These are phyloP conservation scores for Trachymyrmex cornetzi DNA, from an alignment of 1,140 invertebrate genomes.

Conservation along the genomic window DNA sequence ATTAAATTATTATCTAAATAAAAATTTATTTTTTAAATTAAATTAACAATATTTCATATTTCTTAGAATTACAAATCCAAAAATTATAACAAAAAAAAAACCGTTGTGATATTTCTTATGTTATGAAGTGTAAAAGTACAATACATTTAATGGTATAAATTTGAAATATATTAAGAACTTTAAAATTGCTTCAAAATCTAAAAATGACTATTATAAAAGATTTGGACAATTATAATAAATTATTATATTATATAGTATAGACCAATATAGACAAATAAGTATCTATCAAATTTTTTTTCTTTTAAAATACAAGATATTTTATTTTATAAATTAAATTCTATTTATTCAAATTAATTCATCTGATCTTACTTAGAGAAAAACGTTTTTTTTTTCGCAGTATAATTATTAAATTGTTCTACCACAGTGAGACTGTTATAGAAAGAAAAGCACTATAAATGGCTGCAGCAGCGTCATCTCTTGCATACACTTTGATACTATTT, in stretches of 20 bases:
- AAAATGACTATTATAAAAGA: background rate
- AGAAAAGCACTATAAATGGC: constrained; percentile 18
- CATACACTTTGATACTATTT: constrained; percentile 16
- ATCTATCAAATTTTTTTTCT: background rate
- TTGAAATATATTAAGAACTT: constrained; percentile 5
- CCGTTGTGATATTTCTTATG: background rate
- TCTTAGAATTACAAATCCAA: background rate
- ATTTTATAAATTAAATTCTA: background rate
- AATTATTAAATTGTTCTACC: constrained; percentile 34
- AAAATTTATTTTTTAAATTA: background rate
- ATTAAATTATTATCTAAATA: background rate
- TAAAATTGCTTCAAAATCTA: background rate
- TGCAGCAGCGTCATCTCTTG: constrained; percentile 52
- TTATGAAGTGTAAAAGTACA: background rate
- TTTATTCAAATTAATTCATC: background rate
- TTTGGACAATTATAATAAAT: background rate
- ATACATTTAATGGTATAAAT: background rate
- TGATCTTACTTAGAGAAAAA: background rate
- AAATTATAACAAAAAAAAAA: constrained; percentile 1
- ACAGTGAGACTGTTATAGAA: background rate
- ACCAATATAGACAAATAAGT: background rate
- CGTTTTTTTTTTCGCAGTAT: background rate
- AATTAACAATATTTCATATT: background rate
- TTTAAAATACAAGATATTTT: background rate
- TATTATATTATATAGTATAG: too few relatives aligned